Conservation (phyloP, 2,113 vertebrate genomes). For the Pelusios castaneus region DNA sequence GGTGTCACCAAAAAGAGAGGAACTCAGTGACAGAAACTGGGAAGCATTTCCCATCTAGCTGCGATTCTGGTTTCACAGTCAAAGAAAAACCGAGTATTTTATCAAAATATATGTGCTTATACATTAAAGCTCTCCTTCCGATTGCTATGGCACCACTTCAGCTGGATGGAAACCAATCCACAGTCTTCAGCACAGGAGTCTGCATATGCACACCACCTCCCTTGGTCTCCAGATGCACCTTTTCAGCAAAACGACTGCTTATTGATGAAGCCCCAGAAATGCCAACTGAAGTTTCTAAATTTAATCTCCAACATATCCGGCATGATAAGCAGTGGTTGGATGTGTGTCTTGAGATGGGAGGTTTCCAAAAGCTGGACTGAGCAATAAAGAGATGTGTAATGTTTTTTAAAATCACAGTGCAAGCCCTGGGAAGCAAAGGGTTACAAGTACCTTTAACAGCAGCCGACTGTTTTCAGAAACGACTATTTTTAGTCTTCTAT, state of each 20-base stretch:
- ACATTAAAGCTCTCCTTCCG: not conserved
- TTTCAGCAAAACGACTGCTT: not conserved
- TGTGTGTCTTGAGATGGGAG: not conserved
- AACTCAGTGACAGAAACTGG: not conserved
- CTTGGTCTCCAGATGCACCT: not conserved
- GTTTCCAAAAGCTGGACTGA: not conserved
- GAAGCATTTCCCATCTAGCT: not conserved
- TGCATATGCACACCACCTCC: not conserved
- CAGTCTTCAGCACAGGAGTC: not conserved
- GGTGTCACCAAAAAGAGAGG: not conserved
- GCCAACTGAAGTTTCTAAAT: not conserved
- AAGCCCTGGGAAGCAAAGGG: constrained; percentile 47
- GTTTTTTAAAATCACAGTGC: constrained; percentile 25
- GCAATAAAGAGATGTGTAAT: not conserved
- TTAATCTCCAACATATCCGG: not conserved
- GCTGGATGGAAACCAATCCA: not conserved
- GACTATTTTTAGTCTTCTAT: constrained; percentile 72
- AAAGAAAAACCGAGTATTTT: not conserved
- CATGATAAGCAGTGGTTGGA: not conserved
- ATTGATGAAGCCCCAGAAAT: not conserved
- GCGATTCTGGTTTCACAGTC: not conserved
- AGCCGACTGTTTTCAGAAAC: constrained; percentile 60
- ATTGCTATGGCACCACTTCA: not conserved
- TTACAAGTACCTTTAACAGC: constrained; percentile 55
- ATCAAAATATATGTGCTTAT: not conserved